Evolutionary conservation across 2,113 vertebrate species (phyloP).

Genomic region (Tiliqua scincoides): DNA sequence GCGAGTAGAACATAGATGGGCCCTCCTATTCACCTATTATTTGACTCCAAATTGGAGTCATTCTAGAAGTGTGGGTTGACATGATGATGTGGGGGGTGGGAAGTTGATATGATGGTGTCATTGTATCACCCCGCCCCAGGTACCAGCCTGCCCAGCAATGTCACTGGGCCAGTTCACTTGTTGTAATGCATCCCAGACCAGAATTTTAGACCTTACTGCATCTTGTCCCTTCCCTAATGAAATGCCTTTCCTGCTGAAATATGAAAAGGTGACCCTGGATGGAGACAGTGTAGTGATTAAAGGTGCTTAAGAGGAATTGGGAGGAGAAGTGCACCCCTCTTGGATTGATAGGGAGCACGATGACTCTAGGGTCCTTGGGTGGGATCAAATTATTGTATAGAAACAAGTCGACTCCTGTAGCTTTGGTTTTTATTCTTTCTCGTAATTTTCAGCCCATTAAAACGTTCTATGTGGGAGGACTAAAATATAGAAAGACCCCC

Average conservation of each 20-base stretch:
- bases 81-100: no score
- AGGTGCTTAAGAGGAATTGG: neutral
- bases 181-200: neutral
- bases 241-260: neutral
- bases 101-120: no score
- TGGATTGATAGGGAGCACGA: neutral
- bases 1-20: no score
- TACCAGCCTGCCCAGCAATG: no score
- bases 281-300: neutral
- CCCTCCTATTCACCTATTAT: no score
- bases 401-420: neutral
- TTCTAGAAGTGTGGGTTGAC: no score
- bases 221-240: neutral
- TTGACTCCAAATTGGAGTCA: no score
- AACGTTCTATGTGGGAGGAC: slow-evolving; percentile 37
- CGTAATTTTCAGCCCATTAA: slow-evolving; percentile 39
- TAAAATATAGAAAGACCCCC: slow-evolving; percentile 44
- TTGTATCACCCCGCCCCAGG: no score
- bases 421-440: slow-evolving; percentile 2
- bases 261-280: neutral
- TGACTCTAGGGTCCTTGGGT: neutral
- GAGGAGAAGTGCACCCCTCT: neutral
- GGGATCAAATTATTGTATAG: neutral
- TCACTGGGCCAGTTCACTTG: no score
- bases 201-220: neutral